phyloP scores from a whole-genome alignment of 2,113 vertebrate genomes.

The Tyto alba region DNA sequence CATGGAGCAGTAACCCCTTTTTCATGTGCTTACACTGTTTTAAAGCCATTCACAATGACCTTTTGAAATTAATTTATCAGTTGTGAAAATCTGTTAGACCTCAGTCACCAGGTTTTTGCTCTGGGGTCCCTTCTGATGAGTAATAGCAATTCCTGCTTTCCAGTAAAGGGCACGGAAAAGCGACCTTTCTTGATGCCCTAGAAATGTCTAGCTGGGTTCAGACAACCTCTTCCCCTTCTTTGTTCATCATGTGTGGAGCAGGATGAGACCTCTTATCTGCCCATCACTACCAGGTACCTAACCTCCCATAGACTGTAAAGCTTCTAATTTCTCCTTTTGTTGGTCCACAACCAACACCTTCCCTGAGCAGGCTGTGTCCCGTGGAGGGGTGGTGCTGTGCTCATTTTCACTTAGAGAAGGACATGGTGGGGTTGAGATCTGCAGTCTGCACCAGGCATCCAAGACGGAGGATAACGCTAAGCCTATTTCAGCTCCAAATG shows the following conservation, averaged over 20 bases:
- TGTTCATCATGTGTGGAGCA: not conserved
- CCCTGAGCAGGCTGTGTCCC: no score
- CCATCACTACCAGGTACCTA: not conserved
- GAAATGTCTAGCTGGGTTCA: not conserved
- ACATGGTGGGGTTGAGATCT: not conserved
- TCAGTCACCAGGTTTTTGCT: not conserved
- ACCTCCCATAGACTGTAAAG: not conserved
- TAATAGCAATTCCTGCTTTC: not conserved
- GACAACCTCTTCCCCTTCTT: not conserved
- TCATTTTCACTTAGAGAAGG: not conserved
- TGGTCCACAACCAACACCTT: no score
- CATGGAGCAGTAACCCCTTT: not conserved
- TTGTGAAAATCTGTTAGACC: not conserved
- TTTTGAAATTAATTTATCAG: not conserved
- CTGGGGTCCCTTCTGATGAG: not conserved
- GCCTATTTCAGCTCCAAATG: not conserved
- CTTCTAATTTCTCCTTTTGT: not conserved
- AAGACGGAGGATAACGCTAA: fast-evolving
- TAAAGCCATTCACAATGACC: not conserved
- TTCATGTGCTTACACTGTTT: not conserved
- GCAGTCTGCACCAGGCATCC: not conserved
- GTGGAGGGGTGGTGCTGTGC: not conserved
- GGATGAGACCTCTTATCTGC: not conserved
- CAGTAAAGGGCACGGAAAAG: not conserved
- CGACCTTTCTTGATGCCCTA: not conserved